phyloP scores from a whole-genome alignment of 1,140 invertebrate genomes.

The Anastrepha ludens region DNA sequence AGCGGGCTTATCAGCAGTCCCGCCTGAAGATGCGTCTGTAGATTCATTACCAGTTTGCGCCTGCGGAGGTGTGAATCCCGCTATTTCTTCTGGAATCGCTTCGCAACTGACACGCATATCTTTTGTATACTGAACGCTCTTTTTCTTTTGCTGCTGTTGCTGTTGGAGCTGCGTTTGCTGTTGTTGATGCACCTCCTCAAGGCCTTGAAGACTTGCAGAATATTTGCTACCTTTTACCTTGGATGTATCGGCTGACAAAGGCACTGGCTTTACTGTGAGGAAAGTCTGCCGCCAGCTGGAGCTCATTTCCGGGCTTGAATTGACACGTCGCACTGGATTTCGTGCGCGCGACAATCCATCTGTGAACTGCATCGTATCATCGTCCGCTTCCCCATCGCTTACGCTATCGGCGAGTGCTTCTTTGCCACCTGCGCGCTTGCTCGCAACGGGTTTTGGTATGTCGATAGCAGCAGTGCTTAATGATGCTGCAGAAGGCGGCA shows the following conservation, averaged over 20 bases:
- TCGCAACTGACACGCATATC: slow-evolving; percentile 89
- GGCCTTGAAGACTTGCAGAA: slow-evolving; percentile 26
- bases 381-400: slow-evolving; percentile 78
- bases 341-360: slow-evolving; percentile 77
- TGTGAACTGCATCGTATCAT: slow-evolving; percentile 73
- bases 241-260: slow-evolving; percentile 60
- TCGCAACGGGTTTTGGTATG: slow-evolving; percentile 62
- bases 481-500: slow-evolving; percentile 58
- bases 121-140: slow-evolving; percentile 79
- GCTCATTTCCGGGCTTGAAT: slow-evolving; percentile 93
- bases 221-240: neutral
- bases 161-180: slow-evolving; percentile 4
- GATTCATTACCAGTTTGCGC: slow-evolving; percentile 8
- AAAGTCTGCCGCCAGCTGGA: slow-evolving; percentile 86
- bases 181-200: slow-evolving; percentile 8
- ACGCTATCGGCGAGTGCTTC: slow-evolving; percentile 69
- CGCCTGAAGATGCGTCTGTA: neutral
- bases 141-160: slow-evolving; percentile 76
- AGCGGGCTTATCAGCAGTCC: neutral
- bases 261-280: slow-evolving; percentile 63
- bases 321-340: slow-evolving; percentile 88
- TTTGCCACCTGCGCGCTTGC: slow-evolving; percentile 65
- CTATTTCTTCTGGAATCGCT: slow-evolving; percentile 92
- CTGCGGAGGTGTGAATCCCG: slow-evolving; percentile 71
- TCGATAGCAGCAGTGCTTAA: slow-evolving; percentile 71